Percentiles rank a stretch among this genome's conserved stretches.
Conservation (phyloP, 1,140 invertebrate species). For the Drosophila bocki region DNA sequence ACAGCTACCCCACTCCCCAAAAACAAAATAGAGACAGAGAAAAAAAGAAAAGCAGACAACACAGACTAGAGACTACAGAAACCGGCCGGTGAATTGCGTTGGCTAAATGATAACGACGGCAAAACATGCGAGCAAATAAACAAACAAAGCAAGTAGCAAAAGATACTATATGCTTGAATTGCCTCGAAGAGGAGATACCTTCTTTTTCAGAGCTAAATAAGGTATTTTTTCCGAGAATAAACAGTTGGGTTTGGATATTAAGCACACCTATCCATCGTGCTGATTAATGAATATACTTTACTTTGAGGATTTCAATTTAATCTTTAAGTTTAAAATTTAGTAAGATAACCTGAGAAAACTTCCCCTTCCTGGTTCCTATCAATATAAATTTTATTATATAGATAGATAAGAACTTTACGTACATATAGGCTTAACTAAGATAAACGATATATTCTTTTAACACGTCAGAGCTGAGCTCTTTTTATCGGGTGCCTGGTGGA, state of each 20-base stretch:
- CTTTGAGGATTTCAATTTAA: too few relatives aligned
- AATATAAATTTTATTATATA: background rate
- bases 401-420: background rate
- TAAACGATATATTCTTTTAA: constrained; percentile 2
- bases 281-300: too few relatives aligned
- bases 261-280: background rate
- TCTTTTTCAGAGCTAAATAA: background rate
- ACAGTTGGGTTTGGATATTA: background rate
- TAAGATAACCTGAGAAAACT: background rate
- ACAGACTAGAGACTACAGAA: constrained; percentile 35
- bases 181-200: constrained; percentile 22
- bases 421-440: constrained; percentile 1
- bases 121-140: constrained; percentile 68
- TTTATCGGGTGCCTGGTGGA: constrained; percentile 16
- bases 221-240: background rate
- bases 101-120: constrained; percentile 69
- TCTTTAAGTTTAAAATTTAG: too few relatives aligned
- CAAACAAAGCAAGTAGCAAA: constrained; percentile 46
- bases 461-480: constrained; percentile 1
- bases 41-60: constrained; percentile 13
- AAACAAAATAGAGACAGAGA: background rate
- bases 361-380: background rate
- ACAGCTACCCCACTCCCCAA: background rate
- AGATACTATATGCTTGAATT: background rate
- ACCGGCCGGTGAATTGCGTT: constrained; percentile 66